phyloP scores from a whole-genome alignment of 2,113 vertebrate genomes.

The Meleagris gallopavo region DNA sequence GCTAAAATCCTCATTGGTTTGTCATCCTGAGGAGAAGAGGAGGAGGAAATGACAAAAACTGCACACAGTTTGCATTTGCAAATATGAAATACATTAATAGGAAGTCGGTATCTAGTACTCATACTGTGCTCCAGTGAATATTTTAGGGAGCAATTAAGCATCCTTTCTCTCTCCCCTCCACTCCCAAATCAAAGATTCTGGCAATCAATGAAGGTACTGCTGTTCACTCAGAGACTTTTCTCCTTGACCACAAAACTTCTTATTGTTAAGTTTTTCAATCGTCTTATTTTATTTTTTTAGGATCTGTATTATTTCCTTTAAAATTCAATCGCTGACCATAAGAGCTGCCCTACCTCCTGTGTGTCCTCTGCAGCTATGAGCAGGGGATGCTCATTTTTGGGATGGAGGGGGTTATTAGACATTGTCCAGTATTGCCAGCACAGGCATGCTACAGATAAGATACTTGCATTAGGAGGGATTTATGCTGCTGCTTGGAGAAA shows the following conservation, averaged over 20 bases:
- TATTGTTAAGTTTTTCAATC: background rate
- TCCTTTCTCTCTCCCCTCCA: background rate
- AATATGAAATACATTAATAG: background rate
- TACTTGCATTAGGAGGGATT: background rate
- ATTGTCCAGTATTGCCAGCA: conserved; percentile 2
- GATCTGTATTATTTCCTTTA: background rate
- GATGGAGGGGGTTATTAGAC: background rate
- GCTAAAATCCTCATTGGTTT: background rate
- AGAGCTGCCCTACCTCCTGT: background rate
- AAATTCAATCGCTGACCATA: background rate
- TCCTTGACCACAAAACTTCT: background rate
- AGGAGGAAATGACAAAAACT: background rate
- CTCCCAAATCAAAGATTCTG: background rate
- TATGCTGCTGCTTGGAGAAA: background rate
- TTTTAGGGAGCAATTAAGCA: background rate
- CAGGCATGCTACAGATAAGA: background rate
- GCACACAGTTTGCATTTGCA: background rate
- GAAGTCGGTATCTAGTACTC: background rate
- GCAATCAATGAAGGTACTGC: background rate
- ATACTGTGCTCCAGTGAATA: accelerated
- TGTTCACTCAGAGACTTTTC: background rate
- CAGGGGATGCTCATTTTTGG: background rate
- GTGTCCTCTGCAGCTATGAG: background rate
- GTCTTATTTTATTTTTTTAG: too few species aligned
- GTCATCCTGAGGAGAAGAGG: background rate